phyloP scores from a whole-genome alignment of 2,888 invertebrate genomes.

The Zhengitettix transpicula region DNA sequence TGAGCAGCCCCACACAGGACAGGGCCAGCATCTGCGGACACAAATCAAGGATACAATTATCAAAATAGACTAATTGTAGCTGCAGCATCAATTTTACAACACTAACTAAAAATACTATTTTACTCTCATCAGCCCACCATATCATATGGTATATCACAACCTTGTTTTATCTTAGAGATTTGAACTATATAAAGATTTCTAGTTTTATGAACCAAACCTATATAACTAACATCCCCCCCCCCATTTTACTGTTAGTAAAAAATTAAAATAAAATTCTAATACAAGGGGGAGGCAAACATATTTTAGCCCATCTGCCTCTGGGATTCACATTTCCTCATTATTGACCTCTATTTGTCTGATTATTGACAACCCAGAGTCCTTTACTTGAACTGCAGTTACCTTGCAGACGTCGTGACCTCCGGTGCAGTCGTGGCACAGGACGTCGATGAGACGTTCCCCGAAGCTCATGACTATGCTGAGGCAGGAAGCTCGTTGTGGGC shows the following conservation, averaged over 20 bases:
- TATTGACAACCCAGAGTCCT: too few relatives aligned
- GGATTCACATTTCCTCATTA: too few relatives aligned
- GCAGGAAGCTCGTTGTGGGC: constrained; percentile 25
- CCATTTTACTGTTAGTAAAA: too few relatives aligned
- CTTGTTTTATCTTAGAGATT: too few relatives aligned
- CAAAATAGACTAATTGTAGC: background rate
- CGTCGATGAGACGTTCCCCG: constrained; percentile 65
- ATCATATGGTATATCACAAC: too few relatives aligned
- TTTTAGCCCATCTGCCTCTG: too few relatives aligned
- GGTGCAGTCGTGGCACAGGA: constrained; percentile 70
- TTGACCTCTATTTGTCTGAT: too few relatives aligned
- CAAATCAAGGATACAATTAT: background rate
- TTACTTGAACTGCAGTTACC: constrained; percentile 19
- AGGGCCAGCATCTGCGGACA: constrained; percentile 54
- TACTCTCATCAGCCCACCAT: background rate
- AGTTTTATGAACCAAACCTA: too few relatives aligned
- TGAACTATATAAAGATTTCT: too few relatives aligned
- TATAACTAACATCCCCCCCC: too few relatives aligned
- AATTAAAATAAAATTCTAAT: too few relatives aligned
- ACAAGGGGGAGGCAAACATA: too few relatives aligned
- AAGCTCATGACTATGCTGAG: constrained; percentile 51
- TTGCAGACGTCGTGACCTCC: constrained; percentile 80
- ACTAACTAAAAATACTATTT: background rate
- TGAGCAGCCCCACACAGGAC: constrained; percentile 60
- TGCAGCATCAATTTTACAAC: background rate